Conservation (phyloP, 2,113 vertebrate species). For the Equus quagga region DNA sequence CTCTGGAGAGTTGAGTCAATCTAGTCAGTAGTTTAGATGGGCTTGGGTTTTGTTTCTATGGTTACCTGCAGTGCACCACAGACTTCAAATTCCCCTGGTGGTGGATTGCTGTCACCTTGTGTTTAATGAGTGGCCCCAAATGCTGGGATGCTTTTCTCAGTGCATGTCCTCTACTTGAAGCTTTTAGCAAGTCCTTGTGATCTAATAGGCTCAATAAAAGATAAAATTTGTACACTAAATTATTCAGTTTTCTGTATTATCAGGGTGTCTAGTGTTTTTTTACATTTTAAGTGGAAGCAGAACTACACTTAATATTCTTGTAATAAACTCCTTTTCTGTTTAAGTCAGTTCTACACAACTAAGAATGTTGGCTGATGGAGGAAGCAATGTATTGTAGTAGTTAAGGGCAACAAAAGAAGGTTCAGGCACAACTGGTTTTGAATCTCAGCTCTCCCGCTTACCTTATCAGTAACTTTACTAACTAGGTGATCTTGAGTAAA, state of each 20-base stretch:
- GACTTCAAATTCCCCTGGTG: not conserved
- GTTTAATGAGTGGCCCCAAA: not conserved
- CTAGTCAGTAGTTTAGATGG: not conserved
- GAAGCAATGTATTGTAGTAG: not conserved
- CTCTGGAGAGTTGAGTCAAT: not conserved
- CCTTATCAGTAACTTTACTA: not conserved
- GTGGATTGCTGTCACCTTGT: not conserved
- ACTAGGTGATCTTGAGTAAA: not conserved
- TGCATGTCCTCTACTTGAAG: not conserved
- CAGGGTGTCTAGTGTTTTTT: constrained; percentile 28
- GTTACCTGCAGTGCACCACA: not conserved
- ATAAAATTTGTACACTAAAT: not conserved
- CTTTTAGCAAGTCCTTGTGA: not conserved
- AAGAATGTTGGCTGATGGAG: not conserved
- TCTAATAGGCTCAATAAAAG: not conserved
- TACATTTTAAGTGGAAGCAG: constrained; percentile 4
- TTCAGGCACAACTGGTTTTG: not conserved
- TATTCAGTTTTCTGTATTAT: constrained; percentile 37
- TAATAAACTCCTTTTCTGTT: constrained; percentile 38
- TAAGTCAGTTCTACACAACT: constrained; percentile 27
- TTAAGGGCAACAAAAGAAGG: not conserved
- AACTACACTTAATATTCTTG: not conserved
- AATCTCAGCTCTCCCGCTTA: not conserved
- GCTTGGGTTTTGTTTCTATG: not conserved
- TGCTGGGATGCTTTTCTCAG: not conserved